Evolutionary conservation across 2,888 invertebrate species (phyloP).

Genomic region (Agriopis aurantiaria): DNA sequence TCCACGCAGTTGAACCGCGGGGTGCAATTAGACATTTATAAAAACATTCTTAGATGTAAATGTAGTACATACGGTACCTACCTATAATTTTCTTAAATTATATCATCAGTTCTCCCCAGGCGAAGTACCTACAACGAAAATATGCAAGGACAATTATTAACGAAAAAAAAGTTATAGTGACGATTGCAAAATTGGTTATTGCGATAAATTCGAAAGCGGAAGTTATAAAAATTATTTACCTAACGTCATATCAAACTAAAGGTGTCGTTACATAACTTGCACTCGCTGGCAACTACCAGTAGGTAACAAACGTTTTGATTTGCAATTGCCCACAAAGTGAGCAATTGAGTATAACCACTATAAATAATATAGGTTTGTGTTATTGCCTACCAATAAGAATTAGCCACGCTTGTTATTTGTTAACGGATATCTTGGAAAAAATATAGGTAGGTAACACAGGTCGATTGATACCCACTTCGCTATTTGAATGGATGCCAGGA

Average conservation of each 20-base stretch:
- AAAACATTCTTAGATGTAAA: too few relatives aligned
- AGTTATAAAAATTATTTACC: slow-evolving; percentile 49
- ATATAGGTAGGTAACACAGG: not conserved
- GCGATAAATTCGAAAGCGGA: slow-evolving; percentile 50
- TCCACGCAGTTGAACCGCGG: too few relatives aligned
- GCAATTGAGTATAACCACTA: slow-evolving; percentile 8
- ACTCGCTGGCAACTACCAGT: slow-evolving; percentile 27
- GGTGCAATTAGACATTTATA: too few relatives aligned
- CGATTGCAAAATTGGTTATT: slow-evolving; percentile 41
- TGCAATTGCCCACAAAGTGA: slow-evolving; percentile 16
- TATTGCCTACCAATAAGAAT: slow-evolving; percentile 30
- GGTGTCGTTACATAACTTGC: slow-evolving; percentile 44
- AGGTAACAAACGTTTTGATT: slow-evolving; percentile 38
- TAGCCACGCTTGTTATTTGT: slow-evolving; percentile 24
- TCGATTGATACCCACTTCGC: too few relatives aligned
- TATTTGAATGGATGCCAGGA: too few relatives aligned
- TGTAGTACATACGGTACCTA: too few relatives aligned
- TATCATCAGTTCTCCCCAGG: too few relatives aligned
- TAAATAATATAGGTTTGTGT: slow-evolving; percentile 9
- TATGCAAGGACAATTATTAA: too few relatives aligned
- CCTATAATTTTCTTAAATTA: too few relatives aligned
- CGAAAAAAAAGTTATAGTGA: not conserved
- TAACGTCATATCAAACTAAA: slow-evolving; percentile 49
- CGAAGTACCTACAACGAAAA: too few relatives aligned
- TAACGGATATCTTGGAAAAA: not conserved